phyloP scores from a whole-genome alignment of 30 jellyfish, hydroid and myxozoan genomes.

The Mastigias papua region DNA sequence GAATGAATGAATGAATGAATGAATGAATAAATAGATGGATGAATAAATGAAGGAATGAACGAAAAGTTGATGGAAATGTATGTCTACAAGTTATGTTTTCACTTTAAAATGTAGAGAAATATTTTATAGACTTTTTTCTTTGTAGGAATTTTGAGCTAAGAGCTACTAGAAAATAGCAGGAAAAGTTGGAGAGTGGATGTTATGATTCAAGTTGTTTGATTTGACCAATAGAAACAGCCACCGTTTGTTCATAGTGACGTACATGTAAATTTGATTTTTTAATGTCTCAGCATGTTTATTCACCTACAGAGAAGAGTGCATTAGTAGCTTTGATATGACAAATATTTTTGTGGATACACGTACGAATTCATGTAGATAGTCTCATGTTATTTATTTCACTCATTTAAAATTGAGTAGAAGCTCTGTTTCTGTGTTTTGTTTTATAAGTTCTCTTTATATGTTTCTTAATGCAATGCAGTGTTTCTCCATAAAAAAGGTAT shows the following conservation, averaged over 20 bases:
- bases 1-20: background rate
- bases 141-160: constrained; percentile 17
- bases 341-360: no score
- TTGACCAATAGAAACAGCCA: background rate
- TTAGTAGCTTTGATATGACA: no score
- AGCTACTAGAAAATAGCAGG: background rate
- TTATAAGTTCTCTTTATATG: no score
- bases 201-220: background rate
- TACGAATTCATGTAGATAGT: no score
- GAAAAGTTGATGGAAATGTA: background rate
- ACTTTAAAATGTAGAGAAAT: background rate
- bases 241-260: background rate
- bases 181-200: background rate
- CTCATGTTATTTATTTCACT: no score
- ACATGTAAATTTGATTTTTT: background rate
- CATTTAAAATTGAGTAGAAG: no score
- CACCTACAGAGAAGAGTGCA: no score
- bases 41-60: background rate
- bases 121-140: background rate
- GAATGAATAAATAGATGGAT: background rate
- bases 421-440: no score
- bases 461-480: no score
- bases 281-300: no score
- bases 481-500: no score
- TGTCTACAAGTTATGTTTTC: background rate